Conservation (phyloP, 2,888 invertebrate species). For the Temnothorax rugatulus region DNA sequence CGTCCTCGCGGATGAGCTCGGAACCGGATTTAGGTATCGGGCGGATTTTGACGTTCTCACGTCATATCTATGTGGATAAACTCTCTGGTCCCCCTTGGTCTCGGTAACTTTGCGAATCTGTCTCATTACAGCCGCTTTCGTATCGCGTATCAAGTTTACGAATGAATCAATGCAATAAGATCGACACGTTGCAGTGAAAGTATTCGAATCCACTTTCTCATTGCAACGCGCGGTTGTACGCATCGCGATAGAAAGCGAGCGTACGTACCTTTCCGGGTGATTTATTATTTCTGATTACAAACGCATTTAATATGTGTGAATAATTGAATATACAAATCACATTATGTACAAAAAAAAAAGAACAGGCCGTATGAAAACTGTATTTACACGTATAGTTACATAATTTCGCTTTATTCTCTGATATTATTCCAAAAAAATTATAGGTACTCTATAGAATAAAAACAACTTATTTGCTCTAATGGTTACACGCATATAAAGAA, state of each 20-base stretch:
- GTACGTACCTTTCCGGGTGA: not conserved
- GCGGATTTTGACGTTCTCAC: not conserved
- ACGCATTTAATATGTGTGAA: not conserved
- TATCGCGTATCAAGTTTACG: not conserved
- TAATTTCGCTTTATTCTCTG: not conserved
- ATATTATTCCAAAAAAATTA: not conserved
- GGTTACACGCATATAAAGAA: not conserved
- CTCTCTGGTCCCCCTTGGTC: not conserved
- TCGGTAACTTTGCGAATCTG: not conserved
- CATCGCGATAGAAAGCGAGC: conserved; percentile 61
- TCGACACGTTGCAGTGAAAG: conserved; percentile 56
- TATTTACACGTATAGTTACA: not conserved
- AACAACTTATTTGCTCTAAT: not conserved
- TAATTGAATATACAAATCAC: not conserved
- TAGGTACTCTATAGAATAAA: not conserved
- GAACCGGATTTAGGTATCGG: conserved; percentile 5
- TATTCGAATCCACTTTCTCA: conserved; percentile 65
- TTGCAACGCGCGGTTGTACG: conserved; percentile 33
- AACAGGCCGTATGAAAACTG: not conserved
- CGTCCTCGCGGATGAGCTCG: conserved; percentile 6
- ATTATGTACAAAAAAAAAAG: not conserved
- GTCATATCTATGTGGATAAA: not conserved
- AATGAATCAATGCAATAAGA: conserved; percentile 20
- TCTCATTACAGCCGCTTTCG: not conserved
- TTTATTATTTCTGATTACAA: conserved; percentile 10